These are phyloP conservation scores for Plectus sambesii DNA, from an alignment of 1,140 invertebrate species.

Conservation along the genomic window DNA sequence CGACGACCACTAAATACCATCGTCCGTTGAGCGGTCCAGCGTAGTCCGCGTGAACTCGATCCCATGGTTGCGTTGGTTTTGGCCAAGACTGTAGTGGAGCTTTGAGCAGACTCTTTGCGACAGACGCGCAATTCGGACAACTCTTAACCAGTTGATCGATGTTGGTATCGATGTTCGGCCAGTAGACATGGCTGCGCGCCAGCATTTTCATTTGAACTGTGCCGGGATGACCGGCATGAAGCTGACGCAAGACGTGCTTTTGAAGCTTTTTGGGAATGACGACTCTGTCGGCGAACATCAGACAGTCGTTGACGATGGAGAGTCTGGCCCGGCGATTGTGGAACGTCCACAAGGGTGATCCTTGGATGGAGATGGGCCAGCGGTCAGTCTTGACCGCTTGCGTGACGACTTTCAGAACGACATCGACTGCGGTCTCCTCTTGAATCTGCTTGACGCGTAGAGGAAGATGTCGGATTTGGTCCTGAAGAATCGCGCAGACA, in stretches of 20 bases:
- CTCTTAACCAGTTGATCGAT: constrained; percentile 46
- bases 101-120: constrained; percentile 11
- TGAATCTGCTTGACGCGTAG: constrained; percentile 2
- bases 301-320: constrained; percentile 14
- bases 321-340: no score
- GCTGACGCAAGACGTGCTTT: constrained; percentile 27
- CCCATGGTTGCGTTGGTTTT: constrained; percentile 36
- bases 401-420: background rate
- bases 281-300: constrained; percentile 41
- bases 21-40: constrained; percentile 44
- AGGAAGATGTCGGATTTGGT: no score
- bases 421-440: constrained; percentile 4
- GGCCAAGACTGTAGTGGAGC: constrained; percentile 22
- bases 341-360: no score
- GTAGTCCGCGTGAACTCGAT: constrained; percentile 47
- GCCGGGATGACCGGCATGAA: constrained; percentile 40
- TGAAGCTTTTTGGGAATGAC: constrained; percentile 35
- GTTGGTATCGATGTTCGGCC: constrained; percentile 49
- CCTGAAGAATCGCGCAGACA: no score
- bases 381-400: background rate
- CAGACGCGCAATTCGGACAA: constrained; percentile 47
- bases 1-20: constrained; percentile 47
- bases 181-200: constrained; percentile 47
- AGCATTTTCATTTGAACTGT: constrained; percentile 43
- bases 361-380: background rate